Conservation (phyloP, 2,888 invertebrate genomes). For the Meiosimyza decipiens region DNA sequence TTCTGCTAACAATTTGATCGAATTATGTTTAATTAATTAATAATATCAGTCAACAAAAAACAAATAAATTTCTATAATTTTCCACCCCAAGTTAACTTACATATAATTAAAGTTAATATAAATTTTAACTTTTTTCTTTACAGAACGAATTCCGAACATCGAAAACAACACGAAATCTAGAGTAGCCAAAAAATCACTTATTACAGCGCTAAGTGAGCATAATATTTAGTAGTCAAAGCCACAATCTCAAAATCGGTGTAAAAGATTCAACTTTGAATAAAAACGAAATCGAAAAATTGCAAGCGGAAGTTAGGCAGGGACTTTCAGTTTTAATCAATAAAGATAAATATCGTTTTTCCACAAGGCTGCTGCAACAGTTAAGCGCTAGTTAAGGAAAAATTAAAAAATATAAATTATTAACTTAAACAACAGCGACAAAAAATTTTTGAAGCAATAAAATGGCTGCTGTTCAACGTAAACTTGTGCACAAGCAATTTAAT, state of each 20-base stretch:
- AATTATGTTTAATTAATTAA: too few species aligned
- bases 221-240: neutral
- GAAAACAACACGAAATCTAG: conserved; percentile 45
- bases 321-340: neutral
- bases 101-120: too few species aligned
- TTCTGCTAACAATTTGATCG: too few species aligned
- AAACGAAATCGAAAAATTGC: neutral
- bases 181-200: neutral
- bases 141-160: conserved; percentile 61
- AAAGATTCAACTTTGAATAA: neutral
- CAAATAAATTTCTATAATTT: too few species aligned
- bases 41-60: too few species aligned
- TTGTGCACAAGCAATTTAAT: conserved; percentile 91
- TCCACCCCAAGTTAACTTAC: too few species aligned
- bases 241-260: neutral
- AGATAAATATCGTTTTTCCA: neutral
- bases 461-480: conserved; percentile 75
- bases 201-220: too few species aligned
- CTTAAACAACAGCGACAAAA: conserved; percentile 42
- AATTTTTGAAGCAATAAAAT: conserved; percentile 66
- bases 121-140: conserved; percentile 40
- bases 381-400: neutral
- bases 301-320: neutral
- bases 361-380: too few species aligned
- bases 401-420: neutral